These are phyloP conservation scores for Onychostruthus taczanowskii DNA, from an alignment of 2,113 vertebrate genomes.

Conservation along the genomic window DNA sequence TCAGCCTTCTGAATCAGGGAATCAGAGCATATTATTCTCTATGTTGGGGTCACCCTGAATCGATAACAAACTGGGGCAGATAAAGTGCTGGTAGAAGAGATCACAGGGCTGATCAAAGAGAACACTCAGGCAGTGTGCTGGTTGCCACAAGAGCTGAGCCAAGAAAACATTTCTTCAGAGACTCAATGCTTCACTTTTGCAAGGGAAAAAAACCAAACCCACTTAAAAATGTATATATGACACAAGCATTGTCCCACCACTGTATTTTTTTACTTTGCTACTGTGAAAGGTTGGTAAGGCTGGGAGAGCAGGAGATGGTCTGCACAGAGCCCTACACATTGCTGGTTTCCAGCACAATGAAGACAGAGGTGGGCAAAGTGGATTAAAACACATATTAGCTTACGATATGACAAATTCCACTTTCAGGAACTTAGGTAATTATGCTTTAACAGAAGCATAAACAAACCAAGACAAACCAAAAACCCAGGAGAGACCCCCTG, in stretches of 20 bases:
- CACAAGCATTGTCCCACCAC: neutral
- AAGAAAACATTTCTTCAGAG: neutral
- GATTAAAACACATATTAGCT: neutral
- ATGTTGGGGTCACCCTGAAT: too few species aligned
- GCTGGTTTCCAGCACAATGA: neutral
- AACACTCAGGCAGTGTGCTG: neutral
- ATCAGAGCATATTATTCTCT: too few species aligned
- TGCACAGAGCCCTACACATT: neutral
- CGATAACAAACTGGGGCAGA: neutral
- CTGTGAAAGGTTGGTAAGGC: neutral
- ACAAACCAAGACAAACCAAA: neutral
- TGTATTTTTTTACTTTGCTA: neutral
- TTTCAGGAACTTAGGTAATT: neutral
- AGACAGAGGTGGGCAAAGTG: accelerated
- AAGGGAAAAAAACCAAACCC: neutral
- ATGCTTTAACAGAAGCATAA: neutral
- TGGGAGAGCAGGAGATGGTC: neutral
- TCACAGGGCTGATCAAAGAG: neutral
- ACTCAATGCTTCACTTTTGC: neutral
- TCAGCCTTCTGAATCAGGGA: too few species aligned
- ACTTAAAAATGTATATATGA: neutral
- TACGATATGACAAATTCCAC: neutral
- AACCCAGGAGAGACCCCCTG: neutral
- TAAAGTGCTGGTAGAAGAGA: neutral
- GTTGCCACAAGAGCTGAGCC: neutral